Percentiles rank a stretch among this genome's conserved stretches.
These are phyloP conservation scores for Bursaphelenchus okinawaensis DNA, from an alignment of 2,888 invertebrate species.

Conservation along the genomic window DNA sequence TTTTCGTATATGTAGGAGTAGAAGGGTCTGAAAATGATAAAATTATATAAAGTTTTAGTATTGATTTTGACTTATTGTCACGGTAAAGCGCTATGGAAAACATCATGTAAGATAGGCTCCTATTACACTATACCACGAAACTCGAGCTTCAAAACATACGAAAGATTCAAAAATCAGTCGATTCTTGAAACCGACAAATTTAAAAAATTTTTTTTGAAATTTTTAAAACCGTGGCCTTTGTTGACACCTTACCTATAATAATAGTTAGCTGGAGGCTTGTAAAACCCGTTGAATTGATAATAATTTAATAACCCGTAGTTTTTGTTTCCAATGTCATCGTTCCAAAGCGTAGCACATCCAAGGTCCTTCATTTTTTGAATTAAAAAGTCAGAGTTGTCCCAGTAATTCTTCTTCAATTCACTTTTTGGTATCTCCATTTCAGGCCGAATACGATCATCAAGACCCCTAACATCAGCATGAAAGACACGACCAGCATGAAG, in stretches of 20 bases:
- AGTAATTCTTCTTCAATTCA: slow-evolving; percentile 6
- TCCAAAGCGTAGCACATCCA: slow-evolving; percentile 41
- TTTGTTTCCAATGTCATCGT: slow-evolving; percentile 42
- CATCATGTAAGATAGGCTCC: too few species aligned
- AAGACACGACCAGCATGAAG: slow-evolving; percentile 58
- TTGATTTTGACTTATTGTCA: too few species aligned
- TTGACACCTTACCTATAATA: slow-evolving; percentile 58
- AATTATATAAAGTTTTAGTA: too few species aligned
- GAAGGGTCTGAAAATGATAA: slow-evolving; percentile 36
- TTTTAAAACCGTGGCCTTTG: too few species aligned
- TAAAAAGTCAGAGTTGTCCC: slow-evolving; percentile 14
- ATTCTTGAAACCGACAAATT: too few species aligned
- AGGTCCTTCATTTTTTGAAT: slow-evolving; percentile 16
- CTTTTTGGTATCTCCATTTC: slow-evolving; percentile 13
- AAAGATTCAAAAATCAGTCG: too few species aligned
- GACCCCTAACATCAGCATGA: slow-evolving; percentile 20
- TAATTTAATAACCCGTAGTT: slow-evolving; percentile 44
- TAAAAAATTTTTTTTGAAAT: too few species aligned
- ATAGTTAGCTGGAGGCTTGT: slow-evolving; percentile 58
- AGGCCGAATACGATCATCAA: slow-evolving; percentile 11
- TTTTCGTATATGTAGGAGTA: slow-evolving; percentile 29
- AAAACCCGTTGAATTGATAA: slow-evolving; percentile 53
- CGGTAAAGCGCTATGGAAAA: too few species aligned
- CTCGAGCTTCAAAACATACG: too few species aligned
- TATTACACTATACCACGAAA: too few species aligned